Percentiles rank a stretch among this genome's conserved stretches.
Evolutionary conservation across 2,797 vertebrate species (phyloP).

Genomic region (Ctenosaura bakeri): DNA sequence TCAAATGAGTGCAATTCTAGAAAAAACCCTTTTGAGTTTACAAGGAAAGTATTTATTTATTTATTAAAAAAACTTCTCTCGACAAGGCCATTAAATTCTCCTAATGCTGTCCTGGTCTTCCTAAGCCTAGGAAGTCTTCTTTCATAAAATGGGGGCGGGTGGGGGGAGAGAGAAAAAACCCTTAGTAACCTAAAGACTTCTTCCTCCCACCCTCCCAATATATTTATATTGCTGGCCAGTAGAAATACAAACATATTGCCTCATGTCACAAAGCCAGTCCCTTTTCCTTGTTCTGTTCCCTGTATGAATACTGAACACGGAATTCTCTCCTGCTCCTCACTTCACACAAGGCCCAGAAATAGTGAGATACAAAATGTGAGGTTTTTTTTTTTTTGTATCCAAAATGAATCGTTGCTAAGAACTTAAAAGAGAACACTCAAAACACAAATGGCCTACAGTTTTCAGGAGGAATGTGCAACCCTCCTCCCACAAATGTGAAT

Average conservation of each 20-base stretch:
- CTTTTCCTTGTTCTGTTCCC: background rate
- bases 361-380: background rate
- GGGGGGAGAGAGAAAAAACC: background rate
- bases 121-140: background rate
- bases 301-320: background rate
- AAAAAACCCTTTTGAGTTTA: background rate
- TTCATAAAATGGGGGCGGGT: background rate
- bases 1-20: background rate
- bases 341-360: background rate
- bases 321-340: no score
- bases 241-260: background rate
- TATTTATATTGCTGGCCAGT: no score
- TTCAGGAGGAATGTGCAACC: background rate
- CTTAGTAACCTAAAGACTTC: background rate
- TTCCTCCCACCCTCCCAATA: no score
- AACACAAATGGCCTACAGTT: background rate
- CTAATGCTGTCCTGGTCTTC: background rate
- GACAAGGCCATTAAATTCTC: background rate
- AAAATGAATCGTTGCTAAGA: background rate
- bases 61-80: no score
- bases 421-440: background rate
- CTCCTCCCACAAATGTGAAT: background rate
- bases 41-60: background rate
- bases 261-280: background rate
- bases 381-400: background rate